These are phyloP conservation scores for Trogon melanurus DNA, from an alignment of 2,113 vertebrate genomes.

Conservation along the genomic window DNA sequence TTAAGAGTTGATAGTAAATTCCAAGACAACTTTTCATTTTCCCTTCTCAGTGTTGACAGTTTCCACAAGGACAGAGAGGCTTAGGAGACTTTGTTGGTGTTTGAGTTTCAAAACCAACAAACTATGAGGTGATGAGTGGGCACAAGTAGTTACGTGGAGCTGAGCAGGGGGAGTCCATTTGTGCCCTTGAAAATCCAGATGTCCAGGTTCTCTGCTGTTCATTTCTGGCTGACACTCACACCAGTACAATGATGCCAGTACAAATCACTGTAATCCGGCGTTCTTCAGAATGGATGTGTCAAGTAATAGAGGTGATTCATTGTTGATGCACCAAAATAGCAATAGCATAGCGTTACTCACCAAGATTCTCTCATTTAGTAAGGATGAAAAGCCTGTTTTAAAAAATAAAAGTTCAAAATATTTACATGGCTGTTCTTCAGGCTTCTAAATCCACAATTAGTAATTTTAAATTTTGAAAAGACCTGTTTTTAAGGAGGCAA, in stretches of 20 bases:
- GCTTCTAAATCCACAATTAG: neutral
- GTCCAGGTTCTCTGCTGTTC: neutral
- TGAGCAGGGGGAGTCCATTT: neutral
- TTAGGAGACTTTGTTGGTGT: neutral
- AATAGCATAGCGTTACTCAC: neutral
- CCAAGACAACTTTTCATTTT: neutral
- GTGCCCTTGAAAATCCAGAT: neutral
- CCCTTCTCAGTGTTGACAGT: neutral
- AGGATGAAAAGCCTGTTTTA: neutral
- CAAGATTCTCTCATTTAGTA: neutral
- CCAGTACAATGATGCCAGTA: neutral
- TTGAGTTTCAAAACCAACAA: neutral
- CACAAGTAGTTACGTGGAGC: neutral
- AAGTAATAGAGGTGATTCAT: conserved; percentile 20
- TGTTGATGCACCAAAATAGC: conserved; percentile 20
- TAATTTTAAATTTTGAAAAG: neutral
- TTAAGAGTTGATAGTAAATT: neutral
- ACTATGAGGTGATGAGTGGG: neutral
- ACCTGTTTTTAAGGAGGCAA: neutral
- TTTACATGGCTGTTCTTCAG: neutral
- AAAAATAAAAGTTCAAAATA: conserved; percentile 3
- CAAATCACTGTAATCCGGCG: neutral
- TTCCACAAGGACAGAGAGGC: neutral
- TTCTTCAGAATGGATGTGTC: neutral
- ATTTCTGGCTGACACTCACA: neutral